Evolutionary conservation across 2,797 vertebrate genomes (phyloP).

Genomic region (Clarias fuscus): DNA sequence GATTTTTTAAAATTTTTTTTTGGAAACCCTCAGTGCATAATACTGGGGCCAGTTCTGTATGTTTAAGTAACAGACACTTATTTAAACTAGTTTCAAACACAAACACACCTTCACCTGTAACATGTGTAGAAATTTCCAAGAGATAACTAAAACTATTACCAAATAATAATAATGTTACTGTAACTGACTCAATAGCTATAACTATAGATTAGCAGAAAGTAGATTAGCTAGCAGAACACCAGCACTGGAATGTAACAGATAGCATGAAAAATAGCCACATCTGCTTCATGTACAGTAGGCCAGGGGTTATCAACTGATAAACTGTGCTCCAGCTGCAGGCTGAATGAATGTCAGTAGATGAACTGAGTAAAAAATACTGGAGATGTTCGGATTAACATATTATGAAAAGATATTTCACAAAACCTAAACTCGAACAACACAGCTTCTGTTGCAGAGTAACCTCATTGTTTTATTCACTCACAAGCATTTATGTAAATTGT

Average conservation of each 20-base stretch:
- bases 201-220: not conserved
- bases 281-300: not conserved
- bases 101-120: not conserved
- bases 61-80: not conserved
- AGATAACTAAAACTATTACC: not conserved
- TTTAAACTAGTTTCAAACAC: not conserved
- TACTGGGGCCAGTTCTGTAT: not conserved
- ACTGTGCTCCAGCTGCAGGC: not conserved
- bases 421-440: not conserved
- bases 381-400: not conserved
- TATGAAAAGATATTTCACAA: not conserved
- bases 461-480: not conserved
- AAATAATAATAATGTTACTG: not conserved
- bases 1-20: not conserved
- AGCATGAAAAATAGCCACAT: not conserved
- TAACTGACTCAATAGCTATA: not conserved
- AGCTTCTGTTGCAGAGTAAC: not conserved
- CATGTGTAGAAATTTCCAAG: not conserved
- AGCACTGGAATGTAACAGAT: not conserved
- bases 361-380: not conserved
- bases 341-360: not conserved
- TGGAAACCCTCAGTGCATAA: not conserved
- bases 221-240: not conserved
- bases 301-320: not conserved
- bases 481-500: not conserved